phyloP scores from a whole-genome alignment of 2,888 invertebrate species.

The Platycheirus rosarum region DNA sequence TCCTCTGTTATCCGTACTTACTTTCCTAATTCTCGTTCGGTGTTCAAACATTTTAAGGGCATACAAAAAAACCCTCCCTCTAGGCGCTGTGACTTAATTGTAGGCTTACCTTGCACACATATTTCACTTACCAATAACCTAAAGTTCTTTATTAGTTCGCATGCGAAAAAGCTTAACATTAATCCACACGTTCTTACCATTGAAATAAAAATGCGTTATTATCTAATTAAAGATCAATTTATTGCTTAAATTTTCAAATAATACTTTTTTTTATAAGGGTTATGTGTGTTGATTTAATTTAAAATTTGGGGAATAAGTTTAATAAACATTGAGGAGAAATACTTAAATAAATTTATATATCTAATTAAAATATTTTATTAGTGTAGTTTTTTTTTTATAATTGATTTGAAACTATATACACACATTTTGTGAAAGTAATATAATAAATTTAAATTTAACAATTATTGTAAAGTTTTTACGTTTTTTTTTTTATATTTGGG shows the following conservation, averaged over 20 bases:
- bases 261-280: constrained; percentile 65
- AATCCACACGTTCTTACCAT: no score
- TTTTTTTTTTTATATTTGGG: constrained; percentile 43
- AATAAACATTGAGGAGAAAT: constrained; percentile 35
- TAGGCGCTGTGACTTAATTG: no score
- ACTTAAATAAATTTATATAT: constrained; percentile 21
- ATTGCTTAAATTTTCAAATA: constrained; percentile 61
- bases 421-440: constrained; percentile 64
- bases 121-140: no score
- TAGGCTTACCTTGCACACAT: no score
- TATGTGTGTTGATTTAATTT: constrained; percentile 22
- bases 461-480: constrained; percentile 43
- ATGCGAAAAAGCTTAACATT: no score
- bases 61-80: no score
- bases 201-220: background rate
- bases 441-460: constrained; percentile 27
- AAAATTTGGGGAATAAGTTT: constrained; percentile 30
- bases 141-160: no score
- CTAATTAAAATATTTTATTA: constrained; percentile 14
- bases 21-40: no score
- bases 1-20: no score
- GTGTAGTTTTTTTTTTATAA: background rate
- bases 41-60: no score
- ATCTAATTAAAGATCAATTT: constrained; percentile 67
- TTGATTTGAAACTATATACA: constrained; percentile 35